A percentile compares a stretch with the other conserved stretches of the same genome.
These are phyloP conservation scores for Chondrilla cf. caribensis DNA, from an alignment of 37 sponge, comb jelly and placozoan species.

Conservation along the genomic window DNA sequence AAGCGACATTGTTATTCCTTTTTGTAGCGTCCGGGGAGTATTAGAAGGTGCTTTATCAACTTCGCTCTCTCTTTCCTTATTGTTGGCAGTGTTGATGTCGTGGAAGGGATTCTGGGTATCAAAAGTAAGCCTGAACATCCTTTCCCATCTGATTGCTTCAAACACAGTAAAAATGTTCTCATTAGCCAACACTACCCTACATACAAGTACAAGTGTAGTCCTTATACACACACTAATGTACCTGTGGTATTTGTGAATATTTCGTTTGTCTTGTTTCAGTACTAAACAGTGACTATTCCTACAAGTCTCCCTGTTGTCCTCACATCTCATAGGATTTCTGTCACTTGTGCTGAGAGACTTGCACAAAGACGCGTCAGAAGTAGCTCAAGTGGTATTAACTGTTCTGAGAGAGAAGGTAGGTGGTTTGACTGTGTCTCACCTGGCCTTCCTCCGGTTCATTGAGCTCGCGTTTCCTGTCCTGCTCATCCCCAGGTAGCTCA, in stretches of 20 bases:
- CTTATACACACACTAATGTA: too few relatives aligned
- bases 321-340: slow-evolving; percentile 49
- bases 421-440: background rate
- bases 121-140: background rate
- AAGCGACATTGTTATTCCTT: too few relatives aligned
- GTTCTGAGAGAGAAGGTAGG: slow-evolving; percentile 55
- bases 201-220: too few relatives aligned
- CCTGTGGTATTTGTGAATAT: too few relatives aligned
- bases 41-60: slow-evolving; percentile 48
- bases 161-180: too few relatives aligned
- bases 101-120: slow-evolving; percentile 29
- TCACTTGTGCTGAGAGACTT: slow-evolving; percentile 45
- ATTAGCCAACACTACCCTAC: too few relatives aligned
- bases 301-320: too few relatives aligned
- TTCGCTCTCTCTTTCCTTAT: slow-evolving; percentile 70
- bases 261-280: background rate
- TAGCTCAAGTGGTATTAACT: slow-evolving; percentile 31
- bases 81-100: slow-evolving; percentile 39
- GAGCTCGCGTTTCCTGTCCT: background rate
- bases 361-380: slow-evolving; percentile 44
- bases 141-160: background rate
- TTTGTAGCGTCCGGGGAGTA: slow-evolving; percentile 28
- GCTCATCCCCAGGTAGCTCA: slow-evolving; percentile 44
- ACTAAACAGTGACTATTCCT: too few relatives aligned
- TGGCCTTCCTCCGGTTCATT: background rate